Conservation (phyloP, 2,797 vertebrate species). For the Sebastes goodei region DNA sequence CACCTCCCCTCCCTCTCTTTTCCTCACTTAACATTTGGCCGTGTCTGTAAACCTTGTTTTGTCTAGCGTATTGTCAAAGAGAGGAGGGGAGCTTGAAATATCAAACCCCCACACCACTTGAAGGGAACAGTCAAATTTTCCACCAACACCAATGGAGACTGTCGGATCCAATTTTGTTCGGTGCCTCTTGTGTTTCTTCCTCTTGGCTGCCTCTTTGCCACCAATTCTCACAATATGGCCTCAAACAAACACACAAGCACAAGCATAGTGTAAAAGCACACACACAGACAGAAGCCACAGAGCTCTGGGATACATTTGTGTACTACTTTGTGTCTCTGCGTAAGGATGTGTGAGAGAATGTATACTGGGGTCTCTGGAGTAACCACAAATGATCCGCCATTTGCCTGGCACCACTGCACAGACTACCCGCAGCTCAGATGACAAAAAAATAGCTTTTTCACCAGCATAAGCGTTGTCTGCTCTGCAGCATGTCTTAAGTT, state of each 20-base stretch:
- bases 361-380: conserved; percentile 32
- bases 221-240: conserved; percentile 22
- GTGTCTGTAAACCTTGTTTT: conserved; percentile 66
- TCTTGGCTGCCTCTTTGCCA: conserved; percentile 50
- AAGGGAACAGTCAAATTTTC: conserved; percentile 70
- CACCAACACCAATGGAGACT: conserved; percentile 64
- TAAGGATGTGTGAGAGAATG: conserved; percentile 41
- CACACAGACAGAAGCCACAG: conserved; percentile 13
- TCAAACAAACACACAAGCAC: conserved; percentile 37
- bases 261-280: conserved; percentile 13
- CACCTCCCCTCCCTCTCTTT: conserved; percentile 27
- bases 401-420: conserved; percentile 42
- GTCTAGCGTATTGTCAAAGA: conserved; percentile 59
- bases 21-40: conserved; percentile 57
- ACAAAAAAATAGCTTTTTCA: conserved; percentile 15
- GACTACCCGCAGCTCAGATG: conserved; percentile 31
- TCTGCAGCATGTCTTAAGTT: conserved; percentile 20
- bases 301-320: conserved; percentile 49
- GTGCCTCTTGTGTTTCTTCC: conserved; percentile 51
- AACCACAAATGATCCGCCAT: conserved; percentile 58
- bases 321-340: conserved; percentile 32
- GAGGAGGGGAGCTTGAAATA: conserved; percentile 58
- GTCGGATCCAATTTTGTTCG: conserved; percentile 64
- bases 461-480: background rate
- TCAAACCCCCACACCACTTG: conserved; percentile 51